phyloP scores from a whole-genome alignment of 2,888 invertebrate species.

The Eristalis arbustorum region DNA sequence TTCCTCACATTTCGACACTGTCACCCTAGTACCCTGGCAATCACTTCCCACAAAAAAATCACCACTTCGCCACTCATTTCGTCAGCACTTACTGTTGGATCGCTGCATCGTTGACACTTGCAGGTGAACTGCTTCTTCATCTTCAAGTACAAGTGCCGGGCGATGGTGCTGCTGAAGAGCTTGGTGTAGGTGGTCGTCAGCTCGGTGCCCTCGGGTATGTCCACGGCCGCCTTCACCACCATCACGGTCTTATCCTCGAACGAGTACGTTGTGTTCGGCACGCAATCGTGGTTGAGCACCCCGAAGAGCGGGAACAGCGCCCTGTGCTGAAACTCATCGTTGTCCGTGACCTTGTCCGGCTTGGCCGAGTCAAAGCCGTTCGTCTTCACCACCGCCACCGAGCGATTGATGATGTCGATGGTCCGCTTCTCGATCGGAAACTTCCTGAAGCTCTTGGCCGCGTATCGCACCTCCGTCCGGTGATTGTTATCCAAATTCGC shows the following conservation, averaged over 20 bases:
- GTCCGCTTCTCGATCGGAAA: conserved; percentile 78
- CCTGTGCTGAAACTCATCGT: conserved; percentile 81
- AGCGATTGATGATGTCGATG: conserved; percentile 77
- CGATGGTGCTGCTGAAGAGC: conserved; percentile 85
- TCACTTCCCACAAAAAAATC: too few relatives aligned
- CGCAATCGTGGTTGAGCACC: conserved; percentile 87
- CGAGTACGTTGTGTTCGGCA: conserved; percentile 86
- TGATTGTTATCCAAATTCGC: conserved; percentile 78
- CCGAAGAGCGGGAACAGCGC: conserved; percentile 86
- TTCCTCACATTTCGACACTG: background rate
- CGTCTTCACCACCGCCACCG: conserved; percentile 78
- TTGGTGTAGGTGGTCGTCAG: conserved; percentile 87
- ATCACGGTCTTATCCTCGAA: conserved; percentile 83
- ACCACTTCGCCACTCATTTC: background rate
- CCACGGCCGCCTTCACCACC: conserved; percentile 83
- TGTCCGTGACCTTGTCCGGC: conserved; percentile 75
- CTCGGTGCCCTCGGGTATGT: conserved; percentile 84
- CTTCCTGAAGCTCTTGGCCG: conserved; percentile 77
- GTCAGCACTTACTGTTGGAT: conserved; percentile 83
- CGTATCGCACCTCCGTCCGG: conserved; percentile 77
- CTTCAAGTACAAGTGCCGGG: conserved; percentile 84
- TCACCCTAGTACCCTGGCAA: too few relatives aligned
- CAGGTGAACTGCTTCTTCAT: conserved; percentile 86
- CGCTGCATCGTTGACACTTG: conserved; percentile 85
- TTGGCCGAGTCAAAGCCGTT: conserved; percentile 78